These are phyloP conservation scores for Acinonyx jubatus DNA, from an alignment of 2,113 vertebrate genomes.

Conservation along the genomic window DNA sequence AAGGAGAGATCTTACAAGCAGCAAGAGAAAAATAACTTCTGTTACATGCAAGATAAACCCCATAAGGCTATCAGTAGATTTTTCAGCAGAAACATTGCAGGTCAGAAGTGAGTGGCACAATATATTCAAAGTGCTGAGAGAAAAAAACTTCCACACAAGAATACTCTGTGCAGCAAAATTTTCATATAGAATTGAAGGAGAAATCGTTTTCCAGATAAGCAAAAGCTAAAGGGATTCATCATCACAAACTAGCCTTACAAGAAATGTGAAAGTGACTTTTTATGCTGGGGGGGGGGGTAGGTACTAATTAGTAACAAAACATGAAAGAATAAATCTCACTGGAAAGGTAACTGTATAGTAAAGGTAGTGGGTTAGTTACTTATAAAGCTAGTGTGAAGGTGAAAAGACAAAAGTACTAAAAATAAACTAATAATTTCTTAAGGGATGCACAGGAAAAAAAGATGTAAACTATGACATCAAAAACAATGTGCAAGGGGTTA, in stretches of 20 bases:
- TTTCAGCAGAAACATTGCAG: background rate
- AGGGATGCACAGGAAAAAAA: background rate
- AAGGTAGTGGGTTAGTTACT: background rate
- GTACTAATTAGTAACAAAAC: background rate
- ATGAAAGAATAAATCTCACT: background rate
- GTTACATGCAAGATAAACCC: background rate
- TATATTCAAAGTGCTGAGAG: background rate
- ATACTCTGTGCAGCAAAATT: background rate
- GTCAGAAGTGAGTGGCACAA: background rate
- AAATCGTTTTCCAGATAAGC: background rate
- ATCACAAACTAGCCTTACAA: background rate
- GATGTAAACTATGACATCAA: background rate
- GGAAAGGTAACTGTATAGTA: background rate
- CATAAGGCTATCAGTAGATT: background rate
- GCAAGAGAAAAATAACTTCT: background rate
- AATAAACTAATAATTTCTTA: background rate
- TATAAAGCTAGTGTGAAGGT: background rate
- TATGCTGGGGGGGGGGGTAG: background rate
- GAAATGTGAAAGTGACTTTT: background rate
- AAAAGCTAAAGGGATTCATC: background rate
- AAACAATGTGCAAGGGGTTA: background rate
- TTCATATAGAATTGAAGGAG: background rate
- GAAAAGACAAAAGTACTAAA: background rate
- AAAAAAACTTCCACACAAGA: background rate
- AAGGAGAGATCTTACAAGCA: background rate